phyloP scores from a whole-genome alignment of 2,797 vertebrate genomes.

The Helarctos malayanus region DNA sequence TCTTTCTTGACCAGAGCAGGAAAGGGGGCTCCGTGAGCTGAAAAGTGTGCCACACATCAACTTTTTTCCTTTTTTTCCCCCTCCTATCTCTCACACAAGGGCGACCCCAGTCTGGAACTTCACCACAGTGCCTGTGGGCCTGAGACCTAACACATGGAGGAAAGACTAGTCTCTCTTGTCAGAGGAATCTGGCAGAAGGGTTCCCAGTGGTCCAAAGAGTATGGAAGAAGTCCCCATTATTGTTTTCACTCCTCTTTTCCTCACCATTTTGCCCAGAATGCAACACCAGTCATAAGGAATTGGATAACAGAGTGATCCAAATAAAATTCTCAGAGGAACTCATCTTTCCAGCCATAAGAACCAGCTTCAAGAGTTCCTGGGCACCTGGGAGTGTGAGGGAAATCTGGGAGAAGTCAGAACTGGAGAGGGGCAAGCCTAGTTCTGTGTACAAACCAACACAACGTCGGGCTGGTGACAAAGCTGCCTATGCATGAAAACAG shows the following conservation, averaged over 20 bases:
- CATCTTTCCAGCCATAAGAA: not conserved
- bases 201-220: not conserved
- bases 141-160: not conserved
- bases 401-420: not conserved
- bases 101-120: not conserved
- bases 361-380: too few relatives aligned
- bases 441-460: not conserved
- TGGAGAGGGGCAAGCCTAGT: not conserved
- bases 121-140: too few relatives aligned
- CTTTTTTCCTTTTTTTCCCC: not conserved
- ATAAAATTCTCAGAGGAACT: not conserved
- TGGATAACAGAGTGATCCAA: not conserved
- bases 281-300: not conserved
- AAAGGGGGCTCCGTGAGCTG: not conserved
- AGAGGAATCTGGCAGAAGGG: not conserved
- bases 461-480: not conserved
- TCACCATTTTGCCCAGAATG: not conserved
- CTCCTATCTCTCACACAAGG: not conserved
- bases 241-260: not conserved
- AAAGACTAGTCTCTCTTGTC: not conserved
- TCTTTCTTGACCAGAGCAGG: not conserved
- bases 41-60: not conserved
- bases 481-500: not conserved
- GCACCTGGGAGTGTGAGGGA: not conserved
- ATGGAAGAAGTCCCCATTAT: not conserved